phyloP scores from a whole-genome alignment of 2,113 vertebrate species.

The Lasiurus cinereus region DNA sequence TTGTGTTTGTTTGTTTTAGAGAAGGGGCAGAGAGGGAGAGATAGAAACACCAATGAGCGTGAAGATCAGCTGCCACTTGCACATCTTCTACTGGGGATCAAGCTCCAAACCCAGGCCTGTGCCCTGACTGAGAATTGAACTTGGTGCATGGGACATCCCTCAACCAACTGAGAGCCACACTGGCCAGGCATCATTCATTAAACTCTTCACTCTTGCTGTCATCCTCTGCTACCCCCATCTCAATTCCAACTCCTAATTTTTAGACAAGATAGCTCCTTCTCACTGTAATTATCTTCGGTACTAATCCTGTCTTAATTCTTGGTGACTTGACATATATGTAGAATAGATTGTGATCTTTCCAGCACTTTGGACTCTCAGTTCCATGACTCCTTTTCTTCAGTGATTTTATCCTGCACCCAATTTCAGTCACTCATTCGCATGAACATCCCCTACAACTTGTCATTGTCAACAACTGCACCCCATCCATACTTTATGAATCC shows the following conservation, averaged over 20 bases:
- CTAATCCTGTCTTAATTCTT: not conserved
- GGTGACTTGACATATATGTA: not conserved
- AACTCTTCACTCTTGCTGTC: not conserved
- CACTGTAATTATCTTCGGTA: not conserved
- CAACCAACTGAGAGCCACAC: too few relatives aligned
- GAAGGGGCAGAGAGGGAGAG: too few relatives aligned
- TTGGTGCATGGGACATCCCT: too few relatives aligned
- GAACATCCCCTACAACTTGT: not conserved
- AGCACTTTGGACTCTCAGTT: not conserved
- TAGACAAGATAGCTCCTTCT: not conserved
- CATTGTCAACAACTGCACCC: not conserved
- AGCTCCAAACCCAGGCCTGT: too few relatives aligned
- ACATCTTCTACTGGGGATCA: too few relatives aligned
- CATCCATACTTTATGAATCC: not conserved
- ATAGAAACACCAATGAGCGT: too few relatives aligned
- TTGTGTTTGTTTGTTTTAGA: too few relatives aligned
- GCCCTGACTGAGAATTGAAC: too few relatives aligned
- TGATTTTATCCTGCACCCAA: not conserved
- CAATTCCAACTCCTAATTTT: not conserved
- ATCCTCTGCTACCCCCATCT: not conserved
- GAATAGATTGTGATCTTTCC: not conserved
- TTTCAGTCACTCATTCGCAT: not conserved
- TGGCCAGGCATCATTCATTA: not conserved
- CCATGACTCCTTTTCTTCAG: not conserved
- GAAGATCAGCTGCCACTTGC: too few relatives aligned